These are phyloP conservation scores for Pristionchus mayeri DNA, from an alignment of 2,888 invertebrate species.

Conservation along the genomic window DNA sequence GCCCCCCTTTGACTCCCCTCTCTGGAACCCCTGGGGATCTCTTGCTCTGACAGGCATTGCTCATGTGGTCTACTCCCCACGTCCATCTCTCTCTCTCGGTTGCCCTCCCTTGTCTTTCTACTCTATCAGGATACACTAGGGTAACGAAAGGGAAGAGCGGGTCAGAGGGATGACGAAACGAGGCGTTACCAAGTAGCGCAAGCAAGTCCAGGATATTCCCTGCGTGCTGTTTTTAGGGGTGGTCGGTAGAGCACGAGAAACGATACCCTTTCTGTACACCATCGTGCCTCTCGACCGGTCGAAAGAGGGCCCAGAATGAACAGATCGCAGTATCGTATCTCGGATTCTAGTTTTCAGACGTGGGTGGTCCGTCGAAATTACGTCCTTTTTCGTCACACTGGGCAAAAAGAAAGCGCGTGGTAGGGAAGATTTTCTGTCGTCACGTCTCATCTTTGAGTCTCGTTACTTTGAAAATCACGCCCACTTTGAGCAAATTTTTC, in stretches of 20 bases:
- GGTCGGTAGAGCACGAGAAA: background rate
- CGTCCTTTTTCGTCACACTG: too few species aligned
- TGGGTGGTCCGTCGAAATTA: too few species aligned
- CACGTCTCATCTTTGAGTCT: too few species aligned
- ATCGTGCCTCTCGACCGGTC: too few species aligned
- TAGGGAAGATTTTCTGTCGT: too few species aligned
- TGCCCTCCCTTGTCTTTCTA: conserved; percentile 17
- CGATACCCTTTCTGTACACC: background rate
- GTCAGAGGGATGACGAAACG: background rate
- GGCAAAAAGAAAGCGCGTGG: too few species aligned
- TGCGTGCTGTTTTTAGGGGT: conserved; percentile 3
- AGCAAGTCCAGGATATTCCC: background rate
- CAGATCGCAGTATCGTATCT: too few species aligned
- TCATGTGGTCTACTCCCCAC: conserved; percentile 15
- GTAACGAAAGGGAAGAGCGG: background rate
- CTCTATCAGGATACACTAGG: background rate
- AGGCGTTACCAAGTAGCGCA: background rate
- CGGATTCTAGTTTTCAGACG: too few species aligned
- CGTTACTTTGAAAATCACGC: too few species aligned
- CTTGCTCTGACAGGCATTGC: conserved; percentile 43
- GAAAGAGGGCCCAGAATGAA: too few species aligned
- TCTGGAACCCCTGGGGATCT: conserved; percentile 30
- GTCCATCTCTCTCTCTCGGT: background rate
- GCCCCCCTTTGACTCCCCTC: conserved; percentile 12
- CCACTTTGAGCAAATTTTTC: too few species aligned